Conservation (phyloP, 2,113 vertebrate genomes). For the Romanogobio albipinnatus region DNA sequence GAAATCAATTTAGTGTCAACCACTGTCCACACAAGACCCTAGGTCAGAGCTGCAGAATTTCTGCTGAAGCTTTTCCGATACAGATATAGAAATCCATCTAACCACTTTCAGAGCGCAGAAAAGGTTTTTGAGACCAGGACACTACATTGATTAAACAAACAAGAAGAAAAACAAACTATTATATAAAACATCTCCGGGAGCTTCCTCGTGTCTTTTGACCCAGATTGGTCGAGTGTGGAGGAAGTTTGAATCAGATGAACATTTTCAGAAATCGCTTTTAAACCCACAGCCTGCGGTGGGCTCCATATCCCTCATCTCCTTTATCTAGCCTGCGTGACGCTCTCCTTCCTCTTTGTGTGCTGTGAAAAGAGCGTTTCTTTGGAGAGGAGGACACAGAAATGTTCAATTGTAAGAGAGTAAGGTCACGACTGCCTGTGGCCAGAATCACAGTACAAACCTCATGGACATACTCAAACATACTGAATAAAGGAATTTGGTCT, state of each 20-base stretch:
- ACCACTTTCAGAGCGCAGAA: not conserved
- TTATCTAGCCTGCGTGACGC: not conserved
- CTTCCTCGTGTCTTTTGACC: not conserved
- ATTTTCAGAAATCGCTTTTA: slow-evolving; percentile 30
- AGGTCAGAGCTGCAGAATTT: slow-evolving; percentile 8
- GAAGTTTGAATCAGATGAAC: slow-evolving; percentile 23
- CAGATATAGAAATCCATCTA: not conserved
- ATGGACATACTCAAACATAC: not conserved
- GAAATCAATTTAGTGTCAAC: not conserved
- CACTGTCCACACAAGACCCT: not conserved
- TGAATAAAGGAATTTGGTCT: not conserved
- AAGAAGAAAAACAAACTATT: not conserved
- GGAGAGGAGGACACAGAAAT: slow-evolving; percentile 4
- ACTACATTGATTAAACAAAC: slow-evolving; percentile 6
- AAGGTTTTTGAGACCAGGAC: not conserved
- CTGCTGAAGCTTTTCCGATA: not conserved
- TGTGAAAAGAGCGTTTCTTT: slow-evolving; percentile 21
- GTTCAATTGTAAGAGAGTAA: slow-evolving; percentile 23
- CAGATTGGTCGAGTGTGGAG: slow-evolving; percentile 9
- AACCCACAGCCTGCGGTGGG: slow-evolving; percentile 36
- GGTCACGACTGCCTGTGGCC: slow-evolving; percentile 16
- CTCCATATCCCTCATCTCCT: slow-evolving; percentile 6
- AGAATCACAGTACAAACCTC: not conserved
- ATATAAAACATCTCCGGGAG: not conserved
- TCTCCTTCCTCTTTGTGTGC: slow-evolving; percentile 35